Evolutionary conservation across 2,797 vertebrate species (phyloP).

Genomic region (Stomatorhinus walkeri): DNA sequence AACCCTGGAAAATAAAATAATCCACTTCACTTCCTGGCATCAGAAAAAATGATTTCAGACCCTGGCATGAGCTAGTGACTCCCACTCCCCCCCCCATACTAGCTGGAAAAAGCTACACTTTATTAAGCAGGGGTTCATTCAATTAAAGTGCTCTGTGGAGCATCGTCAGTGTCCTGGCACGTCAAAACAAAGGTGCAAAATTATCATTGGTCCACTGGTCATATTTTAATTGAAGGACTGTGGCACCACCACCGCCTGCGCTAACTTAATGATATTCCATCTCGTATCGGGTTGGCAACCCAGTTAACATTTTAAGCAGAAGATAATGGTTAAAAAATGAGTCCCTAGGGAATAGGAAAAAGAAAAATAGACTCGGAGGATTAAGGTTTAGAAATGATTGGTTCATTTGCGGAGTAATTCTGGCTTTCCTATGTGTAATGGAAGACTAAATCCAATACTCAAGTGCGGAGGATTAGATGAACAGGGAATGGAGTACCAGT

Average conservation of each 20-base stretch:
- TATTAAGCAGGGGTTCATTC: conserved; percentile 24
- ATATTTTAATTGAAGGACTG: not conserved
- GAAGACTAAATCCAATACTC: not conserved
- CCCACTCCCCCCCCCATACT: not conserved
- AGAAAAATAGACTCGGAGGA: not conserved
- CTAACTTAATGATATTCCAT: not conserved
- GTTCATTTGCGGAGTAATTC: conserved; percentile 18
- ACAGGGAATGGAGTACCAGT: not conserved
- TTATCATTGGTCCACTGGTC: not conserved
- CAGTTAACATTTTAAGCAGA: not conserved
- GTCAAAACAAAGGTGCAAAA: conserved; percentile 14
- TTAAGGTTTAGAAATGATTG: not conserved
- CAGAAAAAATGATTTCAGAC: conserved; percentile 6
- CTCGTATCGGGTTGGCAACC: not conserved
- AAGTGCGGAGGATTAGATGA: not conserved
- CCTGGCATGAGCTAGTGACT: conserved; percentile 15
- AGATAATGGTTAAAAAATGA: conserved; percentile 5
- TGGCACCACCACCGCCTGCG: not conserved
- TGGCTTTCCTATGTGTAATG: not conserved
- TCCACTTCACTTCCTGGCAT: not conserved
- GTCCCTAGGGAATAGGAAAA: not conserved
- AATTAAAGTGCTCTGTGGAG: conserved; percentile 18
- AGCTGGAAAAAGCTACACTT: conserved; percentile 18
- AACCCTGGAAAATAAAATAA: not conserved
- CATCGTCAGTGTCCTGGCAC: not conserved